Percentiles rank a stretch among this genome's conserved stretches.
phyloP scores from a whole-genome alignment of 2,888 invertebrate species.

The Trichopria drosophilae region DNA sequence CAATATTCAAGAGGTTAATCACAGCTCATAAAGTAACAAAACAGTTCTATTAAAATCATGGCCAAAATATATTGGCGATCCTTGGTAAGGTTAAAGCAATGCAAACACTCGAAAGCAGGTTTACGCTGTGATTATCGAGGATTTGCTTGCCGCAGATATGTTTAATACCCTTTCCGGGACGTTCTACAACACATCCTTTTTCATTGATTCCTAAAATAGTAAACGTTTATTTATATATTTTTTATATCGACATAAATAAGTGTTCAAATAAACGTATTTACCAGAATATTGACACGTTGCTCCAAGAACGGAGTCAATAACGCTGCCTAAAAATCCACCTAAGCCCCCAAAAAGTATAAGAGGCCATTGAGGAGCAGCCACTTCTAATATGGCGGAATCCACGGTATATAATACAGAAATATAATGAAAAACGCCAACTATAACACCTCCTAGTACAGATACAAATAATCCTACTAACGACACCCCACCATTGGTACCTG shows the following conservation, averaged over 20 bases:
- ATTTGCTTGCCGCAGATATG: constrained; percentile 77
- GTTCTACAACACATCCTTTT: constrained; percentile 72
- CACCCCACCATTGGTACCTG: constrained; percentile 88
- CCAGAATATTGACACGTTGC: constrained; percentile 87
- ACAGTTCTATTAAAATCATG: too few species aligned
- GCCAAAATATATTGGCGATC: constrained; percentile 65
- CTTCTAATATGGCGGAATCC: constrained; percentile 62
- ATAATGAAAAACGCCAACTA: constrained; percentile 75
- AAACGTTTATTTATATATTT: constrained; percentile 25
- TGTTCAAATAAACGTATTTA: constrained; percentile 42
- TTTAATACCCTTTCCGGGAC: constrained; percentile 69
- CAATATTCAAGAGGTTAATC: too few species aligned
- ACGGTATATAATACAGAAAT: constrained; percentile 67
- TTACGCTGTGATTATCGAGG: constrained; percentile 86
- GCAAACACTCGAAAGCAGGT: constrained; percentile 77
- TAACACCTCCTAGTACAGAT: constrained; percentile 69
- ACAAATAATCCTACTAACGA: constrained; percentile 66
- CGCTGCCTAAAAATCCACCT: constrained; percentile 78
- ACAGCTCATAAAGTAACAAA: too few species aligned
- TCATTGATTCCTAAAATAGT: constrained; percentile 67
- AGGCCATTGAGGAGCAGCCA: constrained; percentile 78
- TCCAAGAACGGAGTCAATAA: constrained; percentile 82
- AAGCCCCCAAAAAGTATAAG: constrained; percentile 72
- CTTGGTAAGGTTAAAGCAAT: constrained; percentile 73
- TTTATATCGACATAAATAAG: constrained; percentile 7